Evolutionary conservation across 2,113 vertebrate genomes (phyloP), one percentile per base, ranked within the genome.

Genomic region (Lagopus leucura): DNA sequence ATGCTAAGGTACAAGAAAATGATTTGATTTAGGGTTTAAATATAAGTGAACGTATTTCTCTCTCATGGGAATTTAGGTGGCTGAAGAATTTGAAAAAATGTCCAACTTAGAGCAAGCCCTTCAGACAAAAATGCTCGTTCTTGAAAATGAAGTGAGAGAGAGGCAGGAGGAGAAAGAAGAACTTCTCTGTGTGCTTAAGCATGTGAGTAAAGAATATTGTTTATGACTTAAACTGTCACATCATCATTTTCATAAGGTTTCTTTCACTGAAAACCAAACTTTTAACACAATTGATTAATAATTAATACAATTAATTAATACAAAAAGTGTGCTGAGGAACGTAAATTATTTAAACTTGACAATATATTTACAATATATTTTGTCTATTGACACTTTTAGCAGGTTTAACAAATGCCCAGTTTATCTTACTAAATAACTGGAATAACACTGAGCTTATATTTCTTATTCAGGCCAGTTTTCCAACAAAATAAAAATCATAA

Each of bases 121-220:
- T 83, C 98, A 98, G 95, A 88, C 81, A 79, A 98, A 98, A 97
- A 96, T 99, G 93, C 76, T 97, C 52, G 88, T 96, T 91, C 97
- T 99, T 88, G 98, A 99, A 96, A 94, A 96, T 28, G 98, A 99
- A 95, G 97, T 98, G 90, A 98, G 94, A 92, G 95, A 96, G 88
- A 94, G 76, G 69, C 97, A 98, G 28, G 98, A 98, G 60, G 98
- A 99, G 81, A 97, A 98, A 83, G 98, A 96, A 7, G 91, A 97
- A 48, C 97, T 99, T 81, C 93, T 97, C 74, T 93, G 27, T 70
- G 73, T 76, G 64, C 88, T 97, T 64, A 90, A 95, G 48, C 87
- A 13, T 69, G 98, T 98, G 81, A 97, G 97, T 97, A 94, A 90
- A 78, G 47, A 63, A 71, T 34, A 40, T 28, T n/a, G 38, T 36